A percentile compares a stretch with the other conserved stretches of the same genome.
Evolutionary conservation across 2,113 vertebrate genomes (phyloP).

Genomic region (Cottus gobio): DNA sequence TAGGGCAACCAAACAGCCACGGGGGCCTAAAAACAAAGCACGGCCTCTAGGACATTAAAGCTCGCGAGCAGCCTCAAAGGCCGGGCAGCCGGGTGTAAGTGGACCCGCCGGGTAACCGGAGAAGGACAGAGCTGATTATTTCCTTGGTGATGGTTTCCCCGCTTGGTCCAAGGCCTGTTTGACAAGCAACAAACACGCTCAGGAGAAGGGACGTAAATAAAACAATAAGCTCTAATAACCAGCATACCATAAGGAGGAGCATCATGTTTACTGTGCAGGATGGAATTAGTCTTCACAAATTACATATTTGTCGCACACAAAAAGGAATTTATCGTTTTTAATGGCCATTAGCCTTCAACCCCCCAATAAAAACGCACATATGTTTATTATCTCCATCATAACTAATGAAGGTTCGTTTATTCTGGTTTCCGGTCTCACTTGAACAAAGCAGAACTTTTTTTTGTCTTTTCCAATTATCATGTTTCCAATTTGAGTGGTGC

Average conservation of each 20-base stretch:
- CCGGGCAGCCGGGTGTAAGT: slow-evolving; percentile 56
- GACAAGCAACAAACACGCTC: slow-evolving; percentile 51
- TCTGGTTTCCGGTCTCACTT: background rate
- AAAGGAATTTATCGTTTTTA: background rate
- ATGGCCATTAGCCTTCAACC: no score
- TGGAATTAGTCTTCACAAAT: background rate
- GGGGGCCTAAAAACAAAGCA: slow-evolving; percentile 40
- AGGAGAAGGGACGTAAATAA: slow-evolving; percentile 29
- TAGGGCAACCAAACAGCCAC: slow-evolving; percentile 11
- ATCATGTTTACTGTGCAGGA: background rate
- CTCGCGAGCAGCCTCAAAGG: slow-evolving; percentile 23
- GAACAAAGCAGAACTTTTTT: background rate
- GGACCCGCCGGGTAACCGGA: slow-evolving; percentile 74
- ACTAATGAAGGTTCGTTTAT: background rate
- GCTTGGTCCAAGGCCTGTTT: slow-evolving; percentile 52
- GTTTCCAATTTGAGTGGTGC: background rate
- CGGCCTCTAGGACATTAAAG: slow-evolving; percentile 53
- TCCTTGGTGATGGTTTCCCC: slow-evolving; percentile 67
- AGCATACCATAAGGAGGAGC: background rate
- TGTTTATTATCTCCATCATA: background rate
- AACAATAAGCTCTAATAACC: slow-evolving; percentile 8
- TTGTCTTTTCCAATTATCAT: background rate
- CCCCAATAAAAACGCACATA: background rate
- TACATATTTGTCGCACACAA: background rate
- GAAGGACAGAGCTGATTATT: slow-evolving; percentile 73